Conservation (phyloP, 2,797 vertebrate genomes). For the Philypnodon macrostomus region DNA sequence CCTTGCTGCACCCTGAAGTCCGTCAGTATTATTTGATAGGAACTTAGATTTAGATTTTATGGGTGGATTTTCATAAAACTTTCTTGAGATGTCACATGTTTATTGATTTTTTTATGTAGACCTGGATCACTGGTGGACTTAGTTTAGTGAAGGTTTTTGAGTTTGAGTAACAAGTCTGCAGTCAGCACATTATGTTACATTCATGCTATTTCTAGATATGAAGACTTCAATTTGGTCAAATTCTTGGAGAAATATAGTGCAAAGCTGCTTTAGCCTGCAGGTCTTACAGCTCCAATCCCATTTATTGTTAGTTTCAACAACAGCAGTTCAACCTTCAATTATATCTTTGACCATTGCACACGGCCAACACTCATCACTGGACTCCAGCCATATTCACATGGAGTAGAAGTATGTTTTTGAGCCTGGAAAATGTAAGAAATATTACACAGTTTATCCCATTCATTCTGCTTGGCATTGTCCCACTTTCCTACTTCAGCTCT, state of each 20-base stretch:
- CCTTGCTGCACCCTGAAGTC: too few species aligned
- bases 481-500: slow-evolving; percentile 58
- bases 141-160: too few species aligned
- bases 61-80: too few species aligned
- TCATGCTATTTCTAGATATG: background rate
- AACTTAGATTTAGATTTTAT: too few species aligned
- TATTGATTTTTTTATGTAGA: too few species aligned
- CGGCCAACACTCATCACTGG: slow-evolving; percentile 39
- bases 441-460: slow-evolving; percentile 38
- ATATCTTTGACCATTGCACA: slow-evolving; percentile 50
- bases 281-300: slow-evolving; percentile 45
- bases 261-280: slow-evolving; percentile 40
- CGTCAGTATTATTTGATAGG: too few species aligned
- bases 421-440: slow-evolving; percentile 51
- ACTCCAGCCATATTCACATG: slow-evolving; percentile 42
- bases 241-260: background rate
- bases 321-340: slow-evolving; percentile 43
- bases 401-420: slow-evolving; percentile 57
- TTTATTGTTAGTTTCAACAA: slow-evolving; percentile 37
- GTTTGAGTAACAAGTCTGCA: too few species aligned
- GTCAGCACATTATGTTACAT: too few species aligned
- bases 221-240: slow-evolving; percentile 4
- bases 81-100: too few species aligned
- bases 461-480: slow-evolving; percentile 52
- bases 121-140: too few species aligned